Evolutionary conservation across 2,888 invertebrate genomes (phyloP), one percentile per base, ranked within the genome.

Genomic region (Pseudoips prasinana): DNA sequence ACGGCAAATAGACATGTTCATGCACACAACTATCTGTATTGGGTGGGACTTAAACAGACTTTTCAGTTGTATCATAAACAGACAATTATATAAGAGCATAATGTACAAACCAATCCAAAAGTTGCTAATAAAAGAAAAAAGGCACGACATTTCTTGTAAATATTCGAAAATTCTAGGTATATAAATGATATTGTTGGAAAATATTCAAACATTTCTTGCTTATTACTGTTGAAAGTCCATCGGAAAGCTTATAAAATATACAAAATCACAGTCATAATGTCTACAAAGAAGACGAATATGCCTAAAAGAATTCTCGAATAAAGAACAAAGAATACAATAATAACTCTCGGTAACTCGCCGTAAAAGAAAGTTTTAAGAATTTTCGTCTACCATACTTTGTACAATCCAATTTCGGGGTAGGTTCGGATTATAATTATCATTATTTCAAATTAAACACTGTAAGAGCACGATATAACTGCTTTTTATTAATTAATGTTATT

Each of bases 291-390:
- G 40, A 46, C 25, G 42, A 50, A 49, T 33, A 18, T 40, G 52
- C 29, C 33, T 14, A 39, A 50, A 48, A 52, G 18, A 44, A 54
- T 41, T 41, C 25, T 22, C 45, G 42, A 50, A 39, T 43, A 54
- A 54, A 58, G 48, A 52, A 58, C 44, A 51, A 46, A 45, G 46
- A 46, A 55, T 39, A 53, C 47, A 45, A 57, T 48, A 58, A 53
- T 58, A 53, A 55, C 39, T 51, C 44, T 33, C 31, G 42, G 24
- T 41, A 58, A 57, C 49, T 46, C 45, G 42, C 37, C 36, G 46
- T 45, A 49, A 47, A 51, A 46, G 36, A 54, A 54, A 55, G 44
- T 57, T 57, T 52, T 25, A 41, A 45, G 46, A 52, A 48, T 48
- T 48, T 55, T 52, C 45, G 43, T 48, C 53, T 47, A 32, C 39